Conservation (phyloP, 2,113 vertebrate species). For the Uria lomvia region DNA sequence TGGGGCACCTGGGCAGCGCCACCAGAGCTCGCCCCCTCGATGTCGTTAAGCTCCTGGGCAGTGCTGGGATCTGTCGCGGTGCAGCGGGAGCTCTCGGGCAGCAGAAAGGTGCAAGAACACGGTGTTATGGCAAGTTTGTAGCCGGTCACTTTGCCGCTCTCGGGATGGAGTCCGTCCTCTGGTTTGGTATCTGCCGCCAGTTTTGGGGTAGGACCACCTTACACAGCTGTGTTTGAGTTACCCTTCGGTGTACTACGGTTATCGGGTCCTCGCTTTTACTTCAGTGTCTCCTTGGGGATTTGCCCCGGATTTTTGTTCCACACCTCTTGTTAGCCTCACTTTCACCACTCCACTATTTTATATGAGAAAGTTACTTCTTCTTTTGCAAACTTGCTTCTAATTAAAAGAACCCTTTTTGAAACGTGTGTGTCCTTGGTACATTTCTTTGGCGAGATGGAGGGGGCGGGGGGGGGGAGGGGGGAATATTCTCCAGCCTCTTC, state of each 20-base stretch:
- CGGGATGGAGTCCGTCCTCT: neutral
- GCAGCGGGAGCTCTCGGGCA: neutral
- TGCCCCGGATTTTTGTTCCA: conserved; percentile 37
- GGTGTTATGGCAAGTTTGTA: neutral
- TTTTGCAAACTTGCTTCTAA: conserved; percentile 51
- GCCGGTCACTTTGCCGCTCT: neutral
- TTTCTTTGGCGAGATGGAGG: neutral
- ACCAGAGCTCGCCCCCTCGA: neutral
- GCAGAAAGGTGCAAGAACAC: neutral
- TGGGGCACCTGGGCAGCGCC: neutral
- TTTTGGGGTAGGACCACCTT: neutral
- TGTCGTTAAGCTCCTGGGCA: neutral
- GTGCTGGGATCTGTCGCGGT: neutral
- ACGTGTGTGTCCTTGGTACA: neutral
- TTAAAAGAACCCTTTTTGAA: conserved; percentile 49
- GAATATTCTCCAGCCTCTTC: neutral
- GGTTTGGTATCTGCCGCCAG: neutral
- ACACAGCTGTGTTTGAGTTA: conserved; percentile 5
- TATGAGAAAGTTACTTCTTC: conserved; percentile 64
- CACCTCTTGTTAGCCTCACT: conserved; percentile 59
- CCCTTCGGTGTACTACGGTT: neutral
- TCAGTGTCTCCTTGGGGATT: conserved; percentile 34
- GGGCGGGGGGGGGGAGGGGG: neutral
- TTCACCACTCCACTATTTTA: conserved; percentile 62
- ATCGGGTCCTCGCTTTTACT: neutral